A percentile compares a stretch with the other conserved stretches of the same genome.
Conservation (phyloP, 30 jellyfish, hydroid and myxozoan genomes). For the Chrysaora quinquecirrha region DNA sequence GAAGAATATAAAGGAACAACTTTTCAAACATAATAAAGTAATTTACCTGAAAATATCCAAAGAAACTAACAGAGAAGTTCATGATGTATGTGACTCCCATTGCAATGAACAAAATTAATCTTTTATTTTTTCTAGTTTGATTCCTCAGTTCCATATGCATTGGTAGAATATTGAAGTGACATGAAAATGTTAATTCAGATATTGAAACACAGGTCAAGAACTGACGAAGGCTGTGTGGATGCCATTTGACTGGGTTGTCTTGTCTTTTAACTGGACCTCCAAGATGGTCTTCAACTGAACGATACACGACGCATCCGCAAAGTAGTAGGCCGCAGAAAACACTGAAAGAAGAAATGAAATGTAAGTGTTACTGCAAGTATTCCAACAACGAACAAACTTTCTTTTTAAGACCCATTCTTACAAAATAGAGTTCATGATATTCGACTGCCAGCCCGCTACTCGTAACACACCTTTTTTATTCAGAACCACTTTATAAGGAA, state of each 20-base stretch:
- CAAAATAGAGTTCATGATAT: too few species aligned
- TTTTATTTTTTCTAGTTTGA: slow-evolving; percentile 87
- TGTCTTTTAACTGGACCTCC: slow-evolving; percentile 75
- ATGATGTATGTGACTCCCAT: slow-evolving; percentile 85
- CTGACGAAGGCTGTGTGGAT: slow-evolving; percentile 69
- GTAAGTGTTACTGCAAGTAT: too few species aligned
- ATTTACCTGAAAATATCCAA: slow-evolving; percentile 91
- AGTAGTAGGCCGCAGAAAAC: slow-evolving; percentile 86
- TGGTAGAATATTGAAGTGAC: slow-evolving; percentile 93
- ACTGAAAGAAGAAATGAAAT: slow-evolving; percentile 38
- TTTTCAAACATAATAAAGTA: too few species aligned
- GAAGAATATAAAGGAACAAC: too few species aligned
- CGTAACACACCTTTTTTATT: too few species aligned
- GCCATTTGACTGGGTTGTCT: slow-evolving; percentile 87
- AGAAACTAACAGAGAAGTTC: slow-evolving; percentile 86
- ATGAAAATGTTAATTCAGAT: slow-evolving; percentile 87
- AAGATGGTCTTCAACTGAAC: slow-evolving; percentile 62
- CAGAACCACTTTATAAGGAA: too few species aligned
- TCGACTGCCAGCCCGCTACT: too few species aligned
- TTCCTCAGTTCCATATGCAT: slow-evolving; percentile 93
- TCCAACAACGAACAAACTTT: too few species aligned
- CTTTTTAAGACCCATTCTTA: too few species aligned
- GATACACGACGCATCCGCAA: slow-evolving; percentile 85
- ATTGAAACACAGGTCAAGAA: slow-evolving; percentile 84
- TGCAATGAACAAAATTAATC: slow-evolving; percentile 76